Evolutionary conservation across 2,113 vertebrate species (phyloP).

Genomic region (Phylloscopus whistleri): DNA sequence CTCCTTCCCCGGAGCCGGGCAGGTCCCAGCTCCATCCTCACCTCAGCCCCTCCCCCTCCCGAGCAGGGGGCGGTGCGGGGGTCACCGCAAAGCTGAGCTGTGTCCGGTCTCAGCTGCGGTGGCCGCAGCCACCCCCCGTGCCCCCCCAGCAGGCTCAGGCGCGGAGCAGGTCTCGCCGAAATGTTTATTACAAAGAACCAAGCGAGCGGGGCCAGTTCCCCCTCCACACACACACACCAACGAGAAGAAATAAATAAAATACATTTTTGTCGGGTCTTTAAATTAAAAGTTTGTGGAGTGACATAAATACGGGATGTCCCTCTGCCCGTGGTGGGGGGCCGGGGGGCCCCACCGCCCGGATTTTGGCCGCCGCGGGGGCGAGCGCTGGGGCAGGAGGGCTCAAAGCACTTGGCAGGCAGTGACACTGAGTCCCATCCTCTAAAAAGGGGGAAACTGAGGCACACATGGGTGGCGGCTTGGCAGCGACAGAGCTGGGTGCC

Average conservation of each 20-base stretch:
- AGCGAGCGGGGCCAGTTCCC: neutral
- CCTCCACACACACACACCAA: neutral
- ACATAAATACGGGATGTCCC: constrained; percentile 20
- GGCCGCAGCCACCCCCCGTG: no score
- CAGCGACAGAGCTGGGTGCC: neutral
- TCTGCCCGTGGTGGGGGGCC: neutral
- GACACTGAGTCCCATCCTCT: neutral
- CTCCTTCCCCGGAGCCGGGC: neutral
- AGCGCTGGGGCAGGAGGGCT: neutral
- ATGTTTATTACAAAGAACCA: constrained; percentile 51
- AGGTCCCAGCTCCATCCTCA: neutral
- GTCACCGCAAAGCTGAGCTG: neutral
- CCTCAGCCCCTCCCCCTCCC: neutral
- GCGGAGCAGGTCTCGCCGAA: neutral
- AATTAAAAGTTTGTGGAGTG: constrained; percentile 18
- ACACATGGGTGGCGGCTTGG: neutral
- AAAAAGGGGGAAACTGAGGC: constrained; percentile 20
- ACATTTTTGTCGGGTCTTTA: neutral
- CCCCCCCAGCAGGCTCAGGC: neutral
- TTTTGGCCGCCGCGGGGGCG: neutral
- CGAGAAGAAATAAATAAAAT: constrained; percentile 54
- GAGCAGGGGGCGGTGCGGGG: no score
- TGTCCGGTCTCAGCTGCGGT: neutral
- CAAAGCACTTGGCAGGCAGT: constrained; percentile 39
- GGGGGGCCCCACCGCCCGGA: neutral